phyloP scores from a whole-genome alignment of 2,113 vertebrate genomes.

The Falcunculus frontatus region DNA sequence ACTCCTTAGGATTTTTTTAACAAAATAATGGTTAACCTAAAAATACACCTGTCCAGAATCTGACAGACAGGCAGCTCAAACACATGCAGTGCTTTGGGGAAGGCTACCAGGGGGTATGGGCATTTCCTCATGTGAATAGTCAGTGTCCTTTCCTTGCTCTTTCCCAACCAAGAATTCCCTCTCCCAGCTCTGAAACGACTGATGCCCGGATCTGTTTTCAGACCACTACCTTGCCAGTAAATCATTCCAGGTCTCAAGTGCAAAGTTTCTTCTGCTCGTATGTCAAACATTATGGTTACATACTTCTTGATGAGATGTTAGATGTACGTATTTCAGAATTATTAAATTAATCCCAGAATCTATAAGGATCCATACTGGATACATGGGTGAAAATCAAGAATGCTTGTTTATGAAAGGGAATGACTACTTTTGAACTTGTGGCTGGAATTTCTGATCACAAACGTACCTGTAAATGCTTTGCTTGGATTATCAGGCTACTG shows the following conservation, averaged over 20 bases:
- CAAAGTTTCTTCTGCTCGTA: not conserved
- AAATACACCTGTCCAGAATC: not conserved
- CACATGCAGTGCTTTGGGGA: rapidly evolving
- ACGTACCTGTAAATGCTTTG: not conserved
- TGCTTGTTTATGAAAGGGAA: not conserved
- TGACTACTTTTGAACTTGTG: not conserved
- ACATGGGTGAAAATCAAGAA: not conserved
- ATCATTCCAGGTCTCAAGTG: not conserved
- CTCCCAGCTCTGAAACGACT: not conserved
- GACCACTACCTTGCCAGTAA: not conserved
- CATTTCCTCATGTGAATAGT: not conserved
- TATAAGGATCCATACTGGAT: not conserved
- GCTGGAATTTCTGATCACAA: not conserved
- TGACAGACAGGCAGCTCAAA: not conserved
- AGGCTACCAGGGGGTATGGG: not conserved
- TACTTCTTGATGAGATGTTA: not conserved
- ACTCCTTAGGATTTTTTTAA: not conserved
- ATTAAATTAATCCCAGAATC: not conserved
- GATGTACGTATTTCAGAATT: not conserved
- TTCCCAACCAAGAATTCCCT: not conserved
- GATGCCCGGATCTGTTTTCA: not conserved
- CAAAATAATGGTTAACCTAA: not conserved
- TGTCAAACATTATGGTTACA: not conserved
- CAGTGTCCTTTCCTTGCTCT: not conserved
- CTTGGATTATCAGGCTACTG: not conserved